phyloP scores from a whole-genome alignment of 2,797 vertebrate genomes.

The Numenius phaeopus region DNA sequence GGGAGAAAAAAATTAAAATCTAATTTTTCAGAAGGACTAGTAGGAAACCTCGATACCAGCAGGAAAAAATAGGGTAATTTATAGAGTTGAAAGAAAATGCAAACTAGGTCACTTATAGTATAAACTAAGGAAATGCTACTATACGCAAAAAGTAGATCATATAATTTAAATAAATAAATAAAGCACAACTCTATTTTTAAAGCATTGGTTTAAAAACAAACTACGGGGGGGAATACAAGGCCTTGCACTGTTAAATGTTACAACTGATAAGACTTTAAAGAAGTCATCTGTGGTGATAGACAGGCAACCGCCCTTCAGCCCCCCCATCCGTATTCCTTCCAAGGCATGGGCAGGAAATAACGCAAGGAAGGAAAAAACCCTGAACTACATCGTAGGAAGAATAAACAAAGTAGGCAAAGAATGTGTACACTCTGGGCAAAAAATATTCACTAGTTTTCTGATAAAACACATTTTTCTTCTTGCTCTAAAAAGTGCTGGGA shows the following conservation, averaged over 20 bases:
- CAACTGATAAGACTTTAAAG: neutral
- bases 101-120: neutral
- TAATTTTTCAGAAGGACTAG: constrained; percentile 12
- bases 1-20: constrained; percentile 23
- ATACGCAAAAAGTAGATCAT: neutral
- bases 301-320: neutral
- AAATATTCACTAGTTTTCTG: neutral
- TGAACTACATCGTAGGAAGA: neutral
- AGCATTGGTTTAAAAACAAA: neutral
- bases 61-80: constrained; percentile 17
- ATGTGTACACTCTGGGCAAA: neutral
- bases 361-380: neutral
- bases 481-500: neutral
- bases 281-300: neutral
- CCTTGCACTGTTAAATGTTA: neutral
- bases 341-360: neutral
- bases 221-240: fast-evolving
- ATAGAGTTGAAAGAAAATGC: constrained; percentile 19
- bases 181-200: fast-evolving
- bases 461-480: neutral
- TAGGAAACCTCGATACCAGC: neutral
- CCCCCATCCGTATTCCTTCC: neutral
- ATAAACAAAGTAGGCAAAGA: neutral
- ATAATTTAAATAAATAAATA: neutral
- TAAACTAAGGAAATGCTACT: neutral